phyloP scores from a whole-genome alignment of 2,797 vertebrate genomes.

The Odontamblyopus rebecca region DNA sequence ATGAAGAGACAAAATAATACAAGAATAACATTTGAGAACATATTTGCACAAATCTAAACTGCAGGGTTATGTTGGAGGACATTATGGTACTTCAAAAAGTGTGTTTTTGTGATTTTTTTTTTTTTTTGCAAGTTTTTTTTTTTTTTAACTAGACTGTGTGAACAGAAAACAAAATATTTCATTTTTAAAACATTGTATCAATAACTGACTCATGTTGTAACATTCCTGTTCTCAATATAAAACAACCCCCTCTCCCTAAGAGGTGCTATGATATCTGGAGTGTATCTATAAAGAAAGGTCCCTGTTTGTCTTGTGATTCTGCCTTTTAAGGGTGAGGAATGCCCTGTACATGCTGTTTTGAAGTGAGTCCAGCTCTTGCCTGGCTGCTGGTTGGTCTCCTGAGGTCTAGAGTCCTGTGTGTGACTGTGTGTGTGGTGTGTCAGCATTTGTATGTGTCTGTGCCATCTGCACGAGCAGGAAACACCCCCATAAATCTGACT shows the following conservation, averaged over 20 bases:
- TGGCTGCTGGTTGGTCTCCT: conserved; percentile 12
- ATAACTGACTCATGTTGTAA: neutral
- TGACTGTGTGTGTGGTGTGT: neutral
- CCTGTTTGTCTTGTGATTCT: conserved; percentile 20
- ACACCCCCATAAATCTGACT: conserved; percentile 31
- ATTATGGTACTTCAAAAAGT: no score
- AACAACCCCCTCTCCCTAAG: neutral
- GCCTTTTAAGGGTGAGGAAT: conserved; percentile 56
- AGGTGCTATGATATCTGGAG: neutral
- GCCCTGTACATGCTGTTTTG: conserved; percentile 16
- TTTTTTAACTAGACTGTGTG: no score
- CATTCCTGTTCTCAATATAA: no score
- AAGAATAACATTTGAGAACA: no score
- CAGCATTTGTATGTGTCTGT: conserved; percentile 7
- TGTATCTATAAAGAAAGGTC: neutral
- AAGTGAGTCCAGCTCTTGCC: conserved; percentile 5
- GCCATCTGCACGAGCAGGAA: conserved; percentile 23
- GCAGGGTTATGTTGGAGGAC: no score
- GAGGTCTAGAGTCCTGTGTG: conserved; percentile 4
- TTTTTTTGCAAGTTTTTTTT: no score
- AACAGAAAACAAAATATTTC: neutral
- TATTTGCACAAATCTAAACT: no score
- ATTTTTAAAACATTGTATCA: neutral
- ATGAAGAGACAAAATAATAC: no score
- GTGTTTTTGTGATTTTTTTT: no score